Percentiles rank a stretch among this genome's conserved stretches.
These are phyloP conservation scores for Leptobrachium leishanense DNA, from an alignment of 2,113 vertebrate genomes.

Conservation along the genomic window DNA sequence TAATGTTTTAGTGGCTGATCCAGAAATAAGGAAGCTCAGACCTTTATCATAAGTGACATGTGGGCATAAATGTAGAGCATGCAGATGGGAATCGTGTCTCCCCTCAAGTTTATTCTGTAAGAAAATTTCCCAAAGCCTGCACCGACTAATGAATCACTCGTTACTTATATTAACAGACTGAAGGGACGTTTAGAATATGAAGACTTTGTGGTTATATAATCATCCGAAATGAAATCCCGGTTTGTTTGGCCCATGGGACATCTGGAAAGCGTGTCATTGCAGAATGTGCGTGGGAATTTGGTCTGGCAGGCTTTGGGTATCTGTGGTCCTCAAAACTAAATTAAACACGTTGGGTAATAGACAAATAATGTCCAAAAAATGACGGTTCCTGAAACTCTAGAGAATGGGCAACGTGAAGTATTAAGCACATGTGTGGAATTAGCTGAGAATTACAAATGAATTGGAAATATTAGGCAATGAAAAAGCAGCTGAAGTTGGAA, in stretches of 20 bases:
- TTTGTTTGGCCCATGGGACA: constrained; percentile 22
- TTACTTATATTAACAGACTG: background rate
- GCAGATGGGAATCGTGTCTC: background rate
- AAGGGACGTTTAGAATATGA: constrained; percentile 5
- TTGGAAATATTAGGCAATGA: no score
- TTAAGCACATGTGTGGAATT: no score
- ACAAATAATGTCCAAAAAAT: background rate
- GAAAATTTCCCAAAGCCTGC: background rate
- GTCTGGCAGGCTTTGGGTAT: background rate
- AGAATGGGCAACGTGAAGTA: no score
- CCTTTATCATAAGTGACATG: background rate
- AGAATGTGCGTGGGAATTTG: constrained; percentile 27
- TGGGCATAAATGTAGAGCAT: background rate
- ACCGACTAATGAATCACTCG: constrained; percentile 11
- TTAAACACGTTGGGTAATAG: constrained; percentile 15
- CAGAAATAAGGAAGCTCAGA: no score
- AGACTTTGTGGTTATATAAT: constrained; percentile 36
- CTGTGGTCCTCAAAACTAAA: background rate
- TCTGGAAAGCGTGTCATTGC: constrained; percentile 34
- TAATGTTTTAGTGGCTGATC: no score
- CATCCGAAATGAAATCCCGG: constrained; percentile 15
- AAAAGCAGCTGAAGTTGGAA: no score
- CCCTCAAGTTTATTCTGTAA: background rate
- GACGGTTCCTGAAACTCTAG: no score
- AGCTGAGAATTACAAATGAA: no score